Base-by-base conservation (phyloP, 2,888 invertebrate genomes). In the Drosophila gaucha region DNA sequence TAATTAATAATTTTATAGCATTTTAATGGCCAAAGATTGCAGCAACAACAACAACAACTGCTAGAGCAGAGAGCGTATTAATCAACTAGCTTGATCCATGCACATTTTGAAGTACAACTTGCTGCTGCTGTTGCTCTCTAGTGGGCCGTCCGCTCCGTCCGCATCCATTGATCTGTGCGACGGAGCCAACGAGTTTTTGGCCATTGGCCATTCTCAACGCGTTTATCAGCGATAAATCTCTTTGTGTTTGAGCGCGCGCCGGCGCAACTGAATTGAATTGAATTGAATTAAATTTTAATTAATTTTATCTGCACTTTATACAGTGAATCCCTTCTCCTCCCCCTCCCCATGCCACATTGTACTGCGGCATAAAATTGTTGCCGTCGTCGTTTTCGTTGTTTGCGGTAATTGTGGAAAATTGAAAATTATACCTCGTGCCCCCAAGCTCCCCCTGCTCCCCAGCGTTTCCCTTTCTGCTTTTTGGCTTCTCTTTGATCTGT, bases 141-240 rank as follows among this genome's bases (percentile, higher is more conserved):
- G 30, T 18, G 28, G 44, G n/a, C 31, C 14, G 8, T 6, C 2
- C 22, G 18, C 18, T n/a, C n/a, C 22, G 47, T 43, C 38, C 58
- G 62, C 57, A 59, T 70, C 68, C 77, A 83, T 83, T 83, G 88
- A 83, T 83, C 88, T 86, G 59, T 49, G 67, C 71, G 64, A 43
- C 46, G 51, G 26, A 30, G 16, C 9, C 60, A 49, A 50, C 66
- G 24, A 63, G 80, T 50, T 63, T 69, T 58, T 76, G 74, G 69
- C 71, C 71, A 71, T 71, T 71, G 68, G 77, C 80, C 75, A 84
- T 84, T 88, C 88, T 78, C 70, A 67, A 62, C 83, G 87, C 88
- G 88, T 88, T 88, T 85, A 88, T 80, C 83, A 87, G 71, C 82
- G 87, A 87, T 85, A 86, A 85, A 89, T 85, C 87, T 87, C 87